Evolutionary conservation across 1,140 invertebrate genomes (phyloP).

Genomic region (Leucophenga varia): DNA sequence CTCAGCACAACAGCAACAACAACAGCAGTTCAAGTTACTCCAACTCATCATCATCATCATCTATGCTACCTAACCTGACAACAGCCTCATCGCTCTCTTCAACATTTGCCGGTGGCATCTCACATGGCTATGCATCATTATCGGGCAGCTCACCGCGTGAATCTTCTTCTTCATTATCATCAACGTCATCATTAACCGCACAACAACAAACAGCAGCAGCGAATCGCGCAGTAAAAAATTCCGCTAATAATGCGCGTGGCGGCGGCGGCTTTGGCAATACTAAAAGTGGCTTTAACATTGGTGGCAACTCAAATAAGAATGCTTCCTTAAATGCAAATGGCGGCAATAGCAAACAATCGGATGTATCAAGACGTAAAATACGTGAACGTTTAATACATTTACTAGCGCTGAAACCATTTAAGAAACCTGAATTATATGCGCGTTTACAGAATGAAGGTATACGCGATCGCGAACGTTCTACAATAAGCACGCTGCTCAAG

Average conservation of each 20-base stretch:
- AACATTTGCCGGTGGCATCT: constrained; percentile 10
- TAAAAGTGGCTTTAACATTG: neutral
- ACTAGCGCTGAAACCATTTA: constrained; percentile 86
- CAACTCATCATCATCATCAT: constrained; percentile 18
- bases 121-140: constrained; percentile 39
- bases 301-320: neutral
- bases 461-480: constrained; percentile 76
- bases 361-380: constrained; percentile 44
- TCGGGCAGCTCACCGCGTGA: constrained; percentile 42
- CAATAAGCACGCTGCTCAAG: constrained; percentile 73
- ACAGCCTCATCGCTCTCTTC: constrained; percentile 46
- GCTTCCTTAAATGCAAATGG: constrained; percentile 8
- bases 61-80: constrained; percentile 40
- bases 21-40: no score
- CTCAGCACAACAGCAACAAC: constrained; percentile 17
- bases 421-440: constrained; percentile 84
- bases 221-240: constrained; percentile 21
- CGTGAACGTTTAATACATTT: constrained; percentile 88
- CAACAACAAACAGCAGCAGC: constrained; percentile 28
- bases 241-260: no score
- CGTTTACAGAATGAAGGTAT: constrained; percentile 83
- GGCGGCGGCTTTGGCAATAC: neutral
- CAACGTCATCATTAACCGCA: constrained; percentile 24
- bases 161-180: constrained; percentile 2
- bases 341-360: constrained; percentile 35